Evolutionary conservation across 2,888 invertebrate genomes (phyloP).

Genomic region (Lasioglossum vierecki): DNA sequence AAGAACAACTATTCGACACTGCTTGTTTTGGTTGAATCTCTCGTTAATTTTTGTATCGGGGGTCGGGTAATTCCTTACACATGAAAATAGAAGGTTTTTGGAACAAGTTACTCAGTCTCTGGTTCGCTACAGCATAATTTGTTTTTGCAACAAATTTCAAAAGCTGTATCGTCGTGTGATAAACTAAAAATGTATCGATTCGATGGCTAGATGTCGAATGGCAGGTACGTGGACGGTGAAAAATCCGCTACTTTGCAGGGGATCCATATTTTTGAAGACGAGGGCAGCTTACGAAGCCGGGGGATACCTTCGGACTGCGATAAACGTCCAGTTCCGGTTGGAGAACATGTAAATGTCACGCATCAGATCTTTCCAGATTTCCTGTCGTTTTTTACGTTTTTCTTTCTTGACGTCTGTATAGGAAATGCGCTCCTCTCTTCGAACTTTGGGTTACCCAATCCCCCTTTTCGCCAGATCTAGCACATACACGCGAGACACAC

Average conservation of each 20-base stretch:
- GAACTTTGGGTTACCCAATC: slow-evolving; percentile 54
- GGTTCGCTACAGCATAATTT: background rate
- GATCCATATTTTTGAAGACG: slow-evolving; percentile 49
- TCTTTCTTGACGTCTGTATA: slow-evolving; percentile 26
- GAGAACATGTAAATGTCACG: slow-evolving; percentile 54
- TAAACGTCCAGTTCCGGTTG: slow-evolving; percentile 41
- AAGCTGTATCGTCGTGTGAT: background rate
- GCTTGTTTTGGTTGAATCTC: background rate
- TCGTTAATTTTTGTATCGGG: slow-evolving; percentile 18
- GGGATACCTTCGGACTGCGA: slow-evolving; percentile 49
- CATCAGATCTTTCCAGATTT: slow-evolving; percentile 37
- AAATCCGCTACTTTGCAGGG: slow-evolving; percentile 47
- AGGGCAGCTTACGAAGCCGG: slow-evolving; percentile 47
- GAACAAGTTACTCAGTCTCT: background rate
- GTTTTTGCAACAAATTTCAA: background rate
- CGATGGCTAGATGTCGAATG: slow-evolving; percentile 2
- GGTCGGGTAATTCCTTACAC: slow-evolving; percentile 45
- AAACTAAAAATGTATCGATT: slow-evolving; percentile 12
- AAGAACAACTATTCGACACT: background rate
- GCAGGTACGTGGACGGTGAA: slow-evolving; percentile 36
- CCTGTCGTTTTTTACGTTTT: slow-evolving; percentile 39
- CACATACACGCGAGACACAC: background rate
- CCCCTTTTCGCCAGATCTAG: slow-evolving; percentile 28
- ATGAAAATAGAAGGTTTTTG: background rate
- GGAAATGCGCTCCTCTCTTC: slow-evolving; percentile 37